Evolutionary conservation across 2,888 invertebrate species (phyloP), one percentile per base, ranked within the genome.

Genomic region (Machimus rusticus): DNA sequence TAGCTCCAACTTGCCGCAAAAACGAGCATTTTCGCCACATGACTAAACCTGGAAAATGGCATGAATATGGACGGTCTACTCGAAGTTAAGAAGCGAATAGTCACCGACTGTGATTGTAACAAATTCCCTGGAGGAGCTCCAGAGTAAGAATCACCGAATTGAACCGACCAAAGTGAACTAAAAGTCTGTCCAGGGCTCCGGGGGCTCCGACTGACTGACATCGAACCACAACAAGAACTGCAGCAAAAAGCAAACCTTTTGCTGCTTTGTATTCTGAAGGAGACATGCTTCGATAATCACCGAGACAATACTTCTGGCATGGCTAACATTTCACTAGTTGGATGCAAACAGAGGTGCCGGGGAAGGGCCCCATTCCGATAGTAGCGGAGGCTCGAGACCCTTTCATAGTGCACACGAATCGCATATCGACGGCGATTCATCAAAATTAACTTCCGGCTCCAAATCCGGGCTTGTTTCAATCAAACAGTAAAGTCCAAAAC

Each of bases 231-330:
- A 39, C 34, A 77, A 77, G 77, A 77, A 77, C 19, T 19, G 16
- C 39, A 77, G 39, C 77, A 77, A 77, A 37, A 77, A 77, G 12
- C 77, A 19, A 77, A 34, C 37, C 14, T 46, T 46, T 37, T n/a
- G n/a, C 77, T 77, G 77, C 39, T 77, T 77, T 37, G 77, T 77
- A 77, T 77, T 77, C 77, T 77, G 77, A 16, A 19, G 77, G 77
- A 77, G 77, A 77, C 77, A 77, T 39, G 77, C 19, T 77, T 77
- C 77, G 77, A 23, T 77, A 39, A 39, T 39, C 77, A 77, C 16
- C 39, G 31, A 77, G 39, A 77, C 77, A 77, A 77, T 77, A 66
- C 66, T 66, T 66, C 66, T 66, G 23, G 9, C 34, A 37, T n/a
- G 37, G 76, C n/a, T 34, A 39, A 14, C 39, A 77, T 77, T 77